phyloP scores from a whole-genome alignment of 2,888 invertebrate genomes.

The Scrobipalpa atriplicella region DNA sequence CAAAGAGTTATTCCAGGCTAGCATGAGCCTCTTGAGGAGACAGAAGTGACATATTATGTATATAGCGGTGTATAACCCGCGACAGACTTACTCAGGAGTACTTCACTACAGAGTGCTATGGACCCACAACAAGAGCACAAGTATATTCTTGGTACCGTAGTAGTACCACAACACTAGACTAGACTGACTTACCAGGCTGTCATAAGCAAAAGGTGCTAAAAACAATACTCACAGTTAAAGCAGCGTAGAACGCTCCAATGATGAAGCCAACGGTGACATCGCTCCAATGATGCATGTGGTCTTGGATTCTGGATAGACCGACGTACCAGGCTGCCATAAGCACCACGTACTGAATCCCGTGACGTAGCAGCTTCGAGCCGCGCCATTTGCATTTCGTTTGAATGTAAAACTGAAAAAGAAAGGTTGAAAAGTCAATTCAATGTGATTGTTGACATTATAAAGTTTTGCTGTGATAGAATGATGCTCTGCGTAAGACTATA shows the following conservation, averaged over 20 bases:
- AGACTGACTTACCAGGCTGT: slow-evolving; percentile 89
- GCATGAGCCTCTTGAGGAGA: not conserved
- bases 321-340: slow-evolving; percentile 88
- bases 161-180: slow-evolving; percentile 89
- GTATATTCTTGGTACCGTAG: too few species aligned
- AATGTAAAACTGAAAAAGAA: slow-evolving; percentile 86
- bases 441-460: not conserved
- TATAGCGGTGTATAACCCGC: too few species aligned
- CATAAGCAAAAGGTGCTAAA: slow-evolving; percentile 87
- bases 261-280: slow-evolving; percentile 90
- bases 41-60: too few species aligned
- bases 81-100: too few species aligned
- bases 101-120: too few species aligned
- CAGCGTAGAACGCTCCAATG: slow-evolving; percentile 82
- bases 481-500: too few species aligned
- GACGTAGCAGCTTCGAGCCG: slow-evolving; percentile 87
- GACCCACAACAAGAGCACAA: too few species aligned
- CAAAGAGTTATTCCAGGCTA: too few species aligned
- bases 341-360: slow-evolving; percentile 87
- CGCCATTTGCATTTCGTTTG: slow-evolving; percentile 90
- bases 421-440: not conserved
- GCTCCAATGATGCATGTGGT: slow-evolving; percentile 96
- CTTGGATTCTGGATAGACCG: slow-evolving; percentile 90
- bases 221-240: slow-evolving; percentile 69
- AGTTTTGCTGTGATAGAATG: too few species aligned